phyloP scores from a whole-genome alignment of 2,113 vertebrate genomes.

The Toxotes chatareus region DNA sequence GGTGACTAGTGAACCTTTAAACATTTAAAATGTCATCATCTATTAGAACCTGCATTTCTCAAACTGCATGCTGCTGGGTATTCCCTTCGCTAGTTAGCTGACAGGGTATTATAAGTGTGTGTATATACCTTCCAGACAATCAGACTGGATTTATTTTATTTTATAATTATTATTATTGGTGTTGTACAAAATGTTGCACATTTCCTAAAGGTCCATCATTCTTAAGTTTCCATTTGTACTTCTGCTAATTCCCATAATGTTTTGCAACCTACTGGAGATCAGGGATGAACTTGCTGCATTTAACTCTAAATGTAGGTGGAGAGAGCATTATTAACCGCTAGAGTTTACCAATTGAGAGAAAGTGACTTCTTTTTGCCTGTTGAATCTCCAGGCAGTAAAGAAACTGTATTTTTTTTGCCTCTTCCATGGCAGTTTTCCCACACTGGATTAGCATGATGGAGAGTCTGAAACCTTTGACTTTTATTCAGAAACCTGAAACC shows the following conservation, averaged over 20 bases:
- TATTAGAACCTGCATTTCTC: slow-evolving; percentile 53
- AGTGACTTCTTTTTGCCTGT: background rate
- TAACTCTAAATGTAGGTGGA: background rate
- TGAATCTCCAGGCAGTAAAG: background rate
- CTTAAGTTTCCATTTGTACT: background rate
- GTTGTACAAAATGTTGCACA: too few species aligned
- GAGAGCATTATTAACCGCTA: background rate
- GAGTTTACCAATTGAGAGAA: slow-evolving; percentile 6
- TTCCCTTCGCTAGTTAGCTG: slow-evolving; percentile 23
- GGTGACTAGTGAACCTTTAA: slow-evolving; percentile 31
- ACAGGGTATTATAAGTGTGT: slow-evolving; percentile 1
- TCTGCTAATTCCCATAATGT: background rate
- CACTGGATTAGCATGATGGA: background rate
- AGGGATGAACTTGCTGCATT: background rate
- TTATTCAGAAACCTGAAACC: background rate
- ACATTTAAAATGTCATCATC: slow-evolving; percentile 41
- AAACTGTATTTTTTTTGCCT: background rate
- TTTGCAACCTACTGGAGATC: background rate
- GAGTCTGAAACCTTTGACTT: background rate
- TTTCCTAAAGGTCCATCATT: background rate
- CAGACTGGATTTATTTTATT: slow-evolving; percentile 15
- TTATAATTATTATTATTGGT: too few species aligned
- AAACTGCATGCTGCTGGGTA: slow-evolving; percentile 19
- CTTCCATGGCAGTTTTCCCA: background rate
- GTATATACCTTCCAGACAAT: background rate